Base-by-base conservation (phyloP, 1,140 invertebrate genomes). In the Stegodyphus mimosarum region DNA sequence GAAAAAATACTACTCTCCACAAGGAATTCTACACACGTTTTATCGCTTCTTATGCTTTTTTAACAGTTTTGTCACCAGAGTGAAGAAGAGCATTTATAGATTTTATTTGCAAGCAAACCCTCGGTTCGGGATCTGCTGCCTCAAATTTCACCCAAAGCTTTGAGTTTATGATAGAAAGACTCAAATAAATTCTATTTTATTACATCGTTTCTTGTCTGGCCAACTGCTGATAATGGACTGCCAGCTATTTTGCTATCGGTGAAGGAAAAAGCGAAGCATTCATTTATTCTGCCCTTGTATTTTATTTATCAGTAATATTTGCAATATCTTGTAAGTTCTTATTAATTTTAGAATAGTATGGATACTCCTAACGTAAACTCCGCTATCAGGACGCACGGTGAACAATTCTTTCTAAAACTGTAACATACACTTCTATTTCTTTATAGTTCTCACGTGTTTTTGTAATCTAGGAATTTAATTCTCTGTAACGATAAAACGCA, bases 21-120 rank as follows among this genome's bases (percentile, higher is more conserved):
- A 49, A 80, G 78, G 78, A 48, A 80, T 80, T 80, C 78, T 80
- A 71, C 78, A 70, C 78, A 80, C 78, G 78, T 80, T 80, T 80
- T 80, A 80, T 80, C 78, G 52, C 78, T 80, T 80, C 78, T 80
- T 80, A 80, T 71, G 70, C 78, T 80, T 80, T 71, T 80, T 80
- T 80, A 80, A 80, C 78, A 80, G 78, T 80, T 80, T 71, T 70
- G 67, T 80, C 78, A 49, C 78, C 50, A 49, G 48, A 80, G 69
- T 69, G 18, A 80, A 80, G 78, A 71, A 60, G 51, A 48, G 52
- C 78, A 80, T 80, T 80, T 80, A 80, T 80, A 80, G 78, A 80
- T 80, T 80, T 80, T 80, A 80, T 80, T 80, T 71, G 67, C 78
- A 70, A 80, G 78, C 67, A 60, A 33, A 66, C 71, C 67, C 52